phyloP scores from a whole-genome alignment of 2,888 invertebrate species.

The Tinea semifulvella region DNA sequence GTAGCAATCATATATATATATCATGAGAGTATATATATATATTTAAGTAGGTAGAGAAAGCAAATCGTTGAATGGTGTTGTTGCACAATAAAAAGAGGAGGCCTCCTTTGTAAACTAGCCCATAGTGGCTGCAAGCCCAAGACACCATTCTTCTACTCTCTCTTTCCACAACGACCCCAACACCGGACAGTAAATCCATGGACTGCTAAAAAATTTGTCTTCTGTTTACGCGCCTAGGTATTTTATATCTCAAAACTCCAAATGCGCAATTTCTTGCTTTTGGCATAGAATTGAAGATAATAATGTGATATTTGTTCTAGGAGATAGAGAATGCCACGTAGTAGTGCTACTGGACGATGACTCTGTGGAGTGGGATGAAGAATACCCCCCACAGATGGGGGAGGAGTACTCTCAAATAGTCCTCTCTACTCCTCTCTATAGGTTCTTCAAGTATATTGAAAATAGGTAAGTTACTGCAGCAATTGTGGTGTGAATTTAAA shows the following conservation, averaged over 20 bases:
- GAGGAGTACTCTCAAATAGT: conserved; percentile 99
- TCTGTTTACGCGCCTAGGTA: background rate
- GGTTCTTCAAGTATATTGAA: conserved; percentile 99
- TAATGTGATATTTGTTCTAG: conserved; percentile 52
- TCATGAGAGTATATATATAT: no score
- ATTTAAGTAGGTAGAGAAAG: no score
- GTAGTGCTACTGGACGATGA: conserved; percentile 97
- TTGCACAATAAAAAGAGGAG: no score
- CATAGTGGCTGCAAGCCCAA: no score
- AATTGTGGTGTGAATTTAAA: no score
- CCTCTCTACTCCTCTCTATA: conserved; percentile 92
- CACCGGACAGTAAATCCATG: no score
- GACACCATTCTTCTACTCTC: no score
- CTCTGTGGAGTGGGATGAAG: conserved; percentile 96
- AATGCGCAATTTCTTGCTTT: background rate
- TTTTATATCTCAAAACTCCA: background rate
- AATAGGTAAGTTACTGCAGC: conserved; percentile 74
- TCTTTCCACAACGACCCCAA: no score
- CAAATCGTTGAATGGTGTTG: no score
- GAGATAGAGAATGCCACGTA: conserved; percentile 97
- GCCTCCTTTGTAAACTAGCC: no score
- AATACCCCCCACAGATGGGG: conserved; percentile 99
- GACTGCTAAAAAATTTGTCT: no score
- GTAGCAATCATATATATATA: no score
- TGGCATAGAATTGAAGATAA: background rate